Evolutionary conservation across 2,888 invertebrate genomes (phyloP).

Genomic region (Machimus rusticus): DNA sequence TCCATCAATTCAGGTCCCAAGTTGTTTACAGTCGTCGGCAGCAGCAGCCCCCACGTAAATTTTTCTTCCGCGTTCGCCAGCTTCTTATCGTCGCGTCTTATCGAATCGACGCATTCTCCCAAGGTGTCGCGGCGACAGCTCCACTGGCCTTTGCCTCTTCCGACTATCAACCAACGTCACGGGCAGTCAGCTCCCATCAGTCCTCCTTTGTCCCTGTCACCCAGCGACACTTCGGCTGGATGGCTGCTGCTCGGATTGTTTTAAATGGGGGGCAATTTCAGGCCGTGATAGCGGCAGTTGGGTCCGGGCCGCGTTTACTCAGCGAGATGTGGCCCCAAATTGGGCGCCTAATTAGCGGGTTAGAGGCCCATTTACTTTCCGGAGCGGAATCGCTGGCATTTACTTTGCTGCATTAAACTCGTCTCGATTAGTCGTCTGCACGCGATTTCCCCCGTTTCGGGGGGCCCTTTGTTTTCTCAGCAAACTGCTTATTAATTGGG

Average conservation of each 20-base stretch:
- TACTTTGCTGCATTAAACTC: not conserved
- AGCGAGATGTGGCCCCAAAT: not conserved
- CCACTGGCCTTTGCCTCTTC: not conserved
- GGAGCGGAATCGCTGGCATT: not conserved
- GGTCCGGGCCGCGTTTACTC: not conserved
- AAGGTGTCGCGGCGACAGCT: conserved; percentile 16
- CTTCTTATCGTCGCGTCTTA: not conserved
- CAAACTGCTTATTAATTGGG: not conserved
- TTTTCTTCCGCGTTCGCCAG: conserved; percentile 5
- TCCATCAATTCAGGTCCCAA: not conserved
- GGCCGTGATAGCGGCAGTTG: not conserved
- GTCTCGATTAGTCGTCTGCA: not conserved
- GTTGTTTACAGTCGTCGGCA: not conserved
- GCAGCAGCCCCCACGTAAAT: not conserved
- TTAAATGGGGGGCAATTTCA: not conserved
- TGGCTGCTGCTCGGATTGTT: not conserved
- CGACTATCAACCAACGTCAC: not conserved
- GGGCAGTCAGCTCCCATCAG: not conserved
- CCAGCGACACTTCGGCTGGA: not conserved
- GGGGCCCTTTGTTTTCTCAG: not conserved
- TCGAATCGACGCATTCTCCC: not conserved
- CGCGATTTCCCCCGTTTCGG: not conserved
- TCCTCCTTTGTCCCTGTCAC: not conserved
- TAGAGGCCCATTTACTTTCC: not conserved
- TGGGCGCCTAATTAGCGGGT: not conserved